These are phyloP conservation scores for Champsocephalus esox DNA, from an alignment of 2,797 vertebrate genomes.

Conservation along the genomic window DNA sequence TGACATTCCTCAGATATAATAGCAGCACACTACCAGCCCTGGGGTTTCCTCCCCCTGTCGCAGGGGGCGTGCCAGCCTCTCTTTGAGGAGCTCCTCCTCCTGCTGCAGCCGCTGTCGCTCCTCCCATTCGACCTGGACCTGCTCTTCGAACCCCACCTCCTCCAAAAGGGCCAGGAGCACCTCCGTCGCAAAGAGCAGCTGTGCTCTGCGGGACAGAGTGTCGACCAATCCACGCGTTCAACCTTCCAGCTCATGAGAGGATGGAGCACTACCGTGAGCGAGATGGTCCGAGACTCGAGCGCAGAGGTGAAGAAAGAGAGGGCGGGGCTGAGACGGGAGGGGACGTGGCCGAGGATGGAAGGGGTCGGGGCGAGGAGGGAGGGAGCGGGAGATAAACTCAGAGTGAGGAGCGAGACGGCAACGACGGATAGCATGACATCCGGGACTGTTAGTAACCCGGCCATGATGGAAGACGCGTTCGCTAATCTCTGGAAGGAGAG, in stretches of 20 bases:
- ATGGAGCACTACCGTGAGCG: constrained; percentile 72
- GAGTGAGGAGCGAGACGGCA: constrained; percentile 25
- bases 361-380: constrained; percentile 43
- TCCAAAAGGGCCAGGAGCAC: constrained; percentile 92
- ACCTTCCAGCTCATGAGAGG: constrained; percentile 94
- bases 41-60: constrained; percentile 92
- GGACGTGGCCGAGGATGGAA: constrained; percentile 79
- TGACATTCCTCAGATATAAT: constrained; percentile 86
- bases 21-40: constrained; percentile 91
- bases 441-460: constrained; percentile 58
- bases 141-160: constrained; percentile 92
- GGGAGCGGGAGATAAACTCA: constrained; percentile 51
- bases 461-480: constrained; percentile 57
- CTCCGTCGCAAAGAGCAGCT: constrained; percentile 93
- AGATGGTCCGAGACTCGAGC: constrained; percentile 73
- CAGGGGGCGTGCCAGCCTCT: constrained; percentile 90
- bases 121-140: constrained; percentile 96
- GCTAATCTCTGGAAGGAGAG: constrained; percentile 63
- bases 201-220: constrained; percentile 87
- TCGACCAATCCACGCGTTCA: constrained; percentile 89
- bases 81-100: constrained; percentile 93
- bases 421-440: constrained; percentile 69
- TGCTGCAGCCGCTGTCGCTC: constrained; percentile 95
- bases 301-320: constrained; percentile 59
- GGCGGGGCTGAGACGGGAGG: constrained; percentile 77